Evolutionary conservation across 2,888 invertebrate species (phyloP).

Genomic region (Sicus ferrugineus): DNA sequence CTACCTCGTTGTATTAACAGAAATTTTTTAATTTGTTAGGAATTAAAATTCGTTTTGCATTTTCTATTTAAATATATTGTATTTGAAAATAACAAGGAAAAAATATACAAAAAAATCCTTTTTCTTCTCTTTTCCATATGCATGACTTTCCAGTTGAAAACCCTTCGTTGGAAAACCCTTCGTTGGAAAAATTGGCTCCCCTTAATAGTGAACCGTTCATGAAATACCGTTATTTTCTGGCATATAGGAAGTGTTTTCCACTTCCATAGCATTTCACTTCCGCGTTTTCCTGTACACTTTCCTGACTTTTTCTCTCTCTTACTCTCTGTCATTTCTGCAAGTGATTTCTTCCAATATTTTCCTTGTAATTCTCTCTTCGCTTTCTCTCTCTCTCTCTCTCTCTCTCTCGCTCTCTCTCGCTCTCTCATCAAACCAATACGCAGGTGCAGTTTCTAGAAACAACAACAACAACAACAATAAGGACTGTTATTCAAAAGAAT

Average conservation of each 20-base stretch:
- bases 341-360: background rate
- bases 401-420: background rate
- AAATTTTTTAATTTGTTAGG: too few species aligned
- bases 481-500: background rate
- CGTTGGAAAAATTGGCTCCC: too few species aligned
- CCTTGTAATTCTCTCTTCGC: background rate
- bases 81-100: too few species aligned
- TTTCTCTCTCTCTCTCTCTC: conserved; percentile 2
- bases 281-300: background rate
- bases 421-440: background rate
- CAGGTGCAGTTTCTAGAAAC: conserved; percentile 17
- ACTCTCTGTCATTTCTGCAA: background rate
- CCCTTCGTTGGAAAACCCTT: too few species aligned
- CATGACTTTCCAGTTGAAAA: too few species aligned
- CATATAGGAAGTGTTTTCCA: background rate
- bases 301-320: background rate
- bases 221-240: background rate
- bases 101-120: too few species aligned
- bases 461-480: conserved; percentile 29
- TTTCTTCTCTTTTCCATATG: too few species aligned
- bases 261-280: background rate
- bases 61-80: too few species aligned
- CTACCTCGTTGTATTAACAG: too few species aligned
- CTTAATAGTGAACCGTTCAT: too few species aligned
- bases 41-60: too few species aligned